Base-by-base conservation (phyloP, 1,140 invertebrate genomes). In the Drosophila chauvacae region DNA sequence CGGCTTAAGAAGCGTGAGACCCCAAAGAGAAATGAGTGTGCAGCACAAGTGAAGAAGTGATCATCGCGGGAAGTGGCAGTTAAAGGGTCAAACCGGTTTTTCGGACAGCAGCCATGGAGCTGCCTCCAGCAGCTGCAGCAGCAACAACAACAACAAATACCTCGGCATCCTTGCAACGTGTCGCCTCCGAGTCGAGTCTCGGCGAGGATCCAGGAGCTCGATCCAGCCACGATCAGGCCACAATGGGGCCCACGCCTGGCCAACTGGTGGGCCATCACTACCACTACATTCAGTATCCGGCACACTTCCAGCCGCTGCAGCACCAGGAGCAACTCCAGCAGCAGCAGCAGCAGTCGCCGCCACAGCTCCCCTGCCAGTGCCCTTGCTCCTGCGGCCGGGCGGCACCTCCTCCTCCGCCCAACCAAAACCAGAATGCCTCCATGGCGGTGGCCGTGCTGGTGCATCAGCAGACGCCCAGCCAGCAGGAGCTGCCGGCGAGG, bases 261-360 rank as follows among this genome's bases (percentile, higher is more conserved):
- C 56, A 77, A 33, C 26, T 42, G 53, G 65, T 51, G 59, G 57
- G 56, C 10, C 91, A 92, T 71, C 91, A 92, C 53, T 92, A 92
- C 73, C 91, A 92, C 77, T 92, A 92, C 69, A 92, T 92, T 59
- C 90, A 92, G 55, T 92, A 92, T 87, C 91, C 90, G 78, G 77
- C 79, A 39, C 80, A 91, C 39, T 90, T 90, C 56, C 69, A 78
- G 51, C 65, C 70, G 33, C 68, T 62, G 23, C 81, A 82, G 26
- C 65, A 66, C 23, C 72, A 65, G 41, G 64, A 79, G 37, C 84
- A 72, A 20, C 69, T 62, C 6, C 77, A 69, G 14, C 65, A 18
- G 26, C 55, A 62, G n/a, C n/a, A n/a, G 30, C 55, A 62, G 30
- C 76, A 63, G 44, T 55, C 7, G 9, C 47, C n/a, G 44, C 56